A percentile compares a stretch with the other conserved stretches of the same genome.
These are phyloP conservation scores for Papilio elwesi DNA, from an alignment of 2,888 invertebrate species.

Conservation along the genomic window DNA sequence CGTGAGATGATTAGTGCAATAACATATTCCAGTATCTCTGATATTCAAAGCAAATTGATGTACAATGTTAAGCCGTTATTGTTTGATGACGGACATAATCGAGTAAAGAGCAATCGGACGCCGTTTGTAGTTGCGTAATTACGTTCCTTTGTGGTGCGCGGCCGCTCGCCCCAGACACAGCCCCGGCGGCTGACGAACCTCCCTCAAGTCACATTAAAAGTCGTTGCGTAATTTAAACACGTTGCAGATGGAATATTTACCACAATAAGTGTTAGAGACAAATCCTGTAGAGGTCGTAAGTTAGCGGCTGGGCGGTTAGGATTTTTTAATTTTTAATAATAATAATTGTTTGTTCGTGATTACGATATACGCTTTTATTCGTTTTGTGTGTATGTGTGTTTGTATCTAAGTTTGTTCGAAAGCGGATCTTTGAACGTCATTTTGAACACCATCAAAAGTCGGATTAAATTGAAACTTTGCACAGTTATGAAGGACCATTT, in stretches of 20 bases:
- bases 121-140: constrained; percentile 70
- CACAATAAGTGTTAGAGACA: not conserved
- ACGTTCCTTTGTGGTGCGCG: constrained; percentile 70
- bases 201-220: constrained; percentile 14
- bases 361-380: too few relatives aligned
- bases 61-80: constrained; percentile 31
- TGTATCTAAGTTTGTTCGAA: too few relatives aligned
- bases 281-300: too few relatives aligned
- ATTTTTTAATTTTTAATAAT: too few relatives aligned
- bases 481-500: too few relatives aligned
- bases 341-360: too few relatives aligned
- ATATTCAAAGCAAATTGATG: constrained; percentile 14
- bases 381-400: too few relatives aligned
- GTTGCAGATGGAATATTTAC: not conserved
- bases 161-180: constrained; percentile 36
- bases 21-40: constrained; percentile 22
- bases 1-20: constrained; percentile 5
- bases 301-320: too few relatives aligned
- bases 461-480: too few relatives aligned
- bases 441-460: too few relatives aligned
- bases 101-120: constrained; percentile 57
- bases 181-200: not conserved
- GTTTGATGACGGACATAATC: constrained; percentile 34
- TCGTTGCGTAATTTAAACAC: not conserved
- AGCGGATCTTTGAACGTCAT: too few relatives aligned